Evolutionary conservation across 2,888 invertebrate species (phyloP).

Genomic region (Dynastes maya): DNA sequence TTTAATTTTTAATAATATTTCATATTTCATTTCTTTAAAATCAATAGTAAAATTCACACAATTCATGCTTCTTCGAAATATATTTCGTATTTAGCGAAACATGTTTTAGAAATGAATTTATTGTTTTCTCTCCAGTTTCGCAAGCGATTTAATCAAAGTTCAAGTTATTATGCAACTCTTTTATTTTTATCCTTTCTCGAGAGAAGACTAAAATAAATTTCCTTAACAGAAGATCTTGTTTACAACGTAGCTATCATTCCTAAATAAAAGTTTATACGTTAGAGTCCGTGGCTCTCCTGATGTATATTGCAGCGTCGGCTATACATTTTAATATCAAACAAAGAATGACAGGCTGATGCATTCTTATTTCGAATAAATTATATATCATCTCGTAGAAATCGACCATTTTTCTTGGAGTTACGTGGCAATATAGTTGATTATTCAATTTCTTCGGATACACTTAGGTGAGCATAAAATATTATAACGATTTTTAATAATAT

Average conservation of each 20-base stretch:
- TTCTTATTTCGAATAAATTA: slow-evolving; percentile 20
- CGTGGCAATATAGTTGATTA: not conserved
- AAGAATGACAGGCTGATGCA: slow-evolving; percentile 20
- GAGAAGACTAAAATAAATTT: too few species aligned
- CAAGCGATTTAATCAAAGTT: too few species aligned
- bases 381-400: slow-evolving; percentile 11
- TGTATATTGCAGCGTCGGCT: slow-evolving; percentile 15
- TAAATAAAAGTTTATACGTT: slow-evolving; percentile 10
- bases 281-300: not conserved
- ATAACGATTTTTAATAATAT: too few species aligned
- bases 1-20: too few species aligned
- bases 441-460: slow-evolving; percentile 8
- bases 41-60: too few species aligned
- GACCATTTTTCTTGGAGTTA: slow-evolving; percentile 5
- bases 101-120: too few species aligned
- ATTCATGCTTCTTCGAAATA: too few species aligned
- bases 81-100: too few species aligned
- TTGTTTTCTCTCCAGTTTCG: too few species aligned
- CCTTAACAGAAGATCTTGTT: not conserved
- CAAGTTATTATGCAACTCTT: too few species aligned
- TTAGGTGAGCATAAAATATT: not conserved
- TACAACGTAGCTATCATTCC: not conserved
- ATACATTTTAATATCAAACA: slow-evolving; percentile 28
- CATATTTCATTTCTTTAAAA: too few species aligned
- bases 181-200: too few species aligned